Base-by-base conservation (phyloP, 2,888 invertebrate species). In the Pterostichus niger region DNA sequence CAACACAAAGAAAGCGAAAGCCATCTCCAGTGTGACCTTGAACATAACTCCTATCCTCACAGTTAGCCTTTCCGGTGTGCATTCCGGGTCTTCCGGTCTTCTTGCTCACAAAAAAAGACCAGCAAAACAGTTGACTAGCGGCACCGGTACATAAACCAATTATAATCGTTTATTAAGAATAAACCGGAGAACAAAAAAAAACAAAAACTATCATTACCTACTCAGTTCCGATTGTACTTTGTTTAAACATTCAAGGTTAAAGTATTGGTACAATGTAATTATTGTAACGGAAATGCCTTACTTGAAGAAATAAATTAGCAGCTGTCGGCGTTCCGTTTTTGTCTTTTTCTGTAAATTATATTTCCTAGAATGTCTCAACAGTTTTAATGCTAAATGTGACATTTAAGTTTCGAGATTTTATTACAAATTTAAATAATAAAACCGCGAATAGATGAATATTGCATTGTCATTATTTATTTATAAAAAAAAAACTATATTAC, bases 51-150 rank as follows among this genome's bases (percentile, higher is more conserved):
- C 56, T 17, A 71, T 15, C 44, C 44, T 10, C 44, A 9, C 64
- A 15, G 31, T 17, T 17, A 56, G 56, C 17, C 9, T 44, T 71
- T 71, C 68, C 68, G 68, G 40, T 44, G 68, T 15, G 44, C 68
- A 71, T 71, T 71, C 68, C 44, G 46, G 44, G 68, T 71, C 68
- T 71, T 71, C 68, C 68, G 68, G 68, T 71, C 44, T 71, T 44
- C 68, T 44, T 44, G 44, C 68, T 33, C 35, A 17, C 44, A 44
- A 40, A 71, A 71, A 40, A 71, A 71, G 44, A 71, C 17, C 44
- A 15, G 0, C 68, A 44, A 71, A 40, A 44, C 68, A 40, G 35
- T 35, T 35, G 13, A 64, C 40, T 35, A 35, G 40, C 17, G 44
- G 15, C 68, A 44, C n/a, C 11, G 5, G 49, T 11, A n/a, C 24